Conservation (phyloP, 2,113 vertebrate species). For the Nestor notabilis region DNA sequence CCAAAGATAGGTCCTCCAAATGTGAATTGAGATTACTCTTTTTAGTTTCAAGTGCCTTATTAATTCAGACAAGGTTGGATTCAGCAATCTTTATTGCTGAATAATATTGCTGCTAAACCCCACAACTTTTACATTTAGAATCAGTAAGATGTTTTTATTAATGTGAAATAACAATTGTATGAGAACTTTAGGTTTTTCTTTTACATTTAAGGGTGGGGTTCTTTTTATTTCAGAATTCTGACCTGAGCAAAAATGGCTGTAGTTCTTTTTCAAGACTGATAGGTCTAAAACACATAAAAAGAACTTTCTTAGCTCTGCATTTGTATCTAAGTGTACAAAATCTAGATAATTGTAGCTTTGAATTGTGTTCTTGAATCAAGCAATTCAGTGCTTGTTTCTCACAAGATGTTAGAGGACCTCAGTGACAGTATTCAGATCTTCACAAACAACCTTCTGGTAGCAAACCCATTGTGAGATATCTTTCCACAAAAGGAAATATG, state of each 20-base stretch:
- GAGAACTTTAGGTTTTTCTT: not conserved
- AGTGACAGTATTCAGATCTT: not conserved
- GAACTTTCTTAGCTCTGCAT: not conserved
- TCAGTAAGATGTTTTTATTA: not conserved
- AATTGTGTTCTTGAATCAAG: not conserved
- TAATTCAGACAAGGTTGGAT: not conserved
- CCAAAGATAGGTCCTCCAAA: not conserved
- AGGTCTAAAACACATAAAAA: not conserved
- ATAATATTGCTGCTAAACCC: not conserved
- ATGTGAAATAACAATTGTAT: not conserved
- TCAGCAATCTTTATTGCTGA: not conserved
- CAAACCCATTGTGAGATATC: not conserved
- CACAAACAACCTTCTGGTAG: not conserved
- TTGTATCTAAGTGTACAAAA: not conserved
- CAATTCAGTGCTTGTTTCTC: not conserved
- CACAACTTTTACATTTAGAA: not conserved
- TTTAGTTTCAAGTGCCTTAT: not conserved
- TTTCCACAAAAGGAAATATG: not conserved
- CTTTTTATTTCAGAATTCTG: not conserved
- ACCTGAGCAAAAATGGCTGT: not conserved
- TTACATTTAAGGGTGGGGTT: not conserved
- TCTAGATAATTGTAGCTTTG: not conserved
- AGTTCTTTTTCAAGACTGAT: not conserved
- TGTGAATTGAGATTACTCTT: not conserved
- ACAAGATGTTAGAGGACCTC: not conserved